Evolutionary conservation across 2,113 vertebrate species (phyloP).

Genomic region (Ahaetulla prasina): DNA sequence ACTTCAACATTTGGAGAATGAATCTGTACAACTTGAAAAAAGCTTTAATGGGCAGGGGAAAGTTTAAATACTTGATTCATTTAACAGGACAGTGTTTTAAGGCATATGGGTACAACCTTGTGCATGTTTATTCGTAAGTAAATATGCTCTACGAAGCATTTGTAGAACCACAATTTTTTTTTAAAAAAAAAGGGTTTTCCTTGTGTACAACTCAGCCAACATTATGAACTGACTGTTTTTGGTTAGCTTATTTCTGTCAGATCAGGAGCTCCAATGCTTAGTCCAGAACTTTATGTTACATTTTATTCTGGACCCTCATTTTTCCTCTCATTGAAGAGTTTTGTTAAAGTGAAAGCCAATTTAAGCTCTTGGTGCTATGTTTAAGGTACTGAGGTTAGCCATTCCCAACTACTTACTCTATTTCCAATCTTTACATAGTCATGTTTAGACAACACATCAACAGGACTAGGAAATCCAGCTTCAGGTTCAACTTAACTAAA

Average conservation of each 20-base stretch:
- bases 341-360: neutral
- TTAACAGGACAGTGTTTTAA: neutral
- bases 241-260: neutral
- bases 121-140: neutral
- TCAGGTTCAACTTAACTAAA: neutral
- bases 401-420: neutral
- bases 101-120: neutral
- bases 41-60: neutral
- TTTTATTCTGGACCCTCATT: neutral
- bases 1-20: neutral
- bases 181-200: neutral
- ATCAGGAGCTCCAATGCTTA: neutral
- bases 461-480: neutral
- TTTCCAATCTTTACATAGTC: neutral
- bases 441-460: neutral
- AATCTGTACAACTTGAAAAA: neutral
- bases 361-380: neutral
- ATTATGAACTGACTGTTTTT: neutral
- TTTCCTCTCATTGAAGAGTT: neutral
- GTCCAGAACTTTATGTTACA: neutral
- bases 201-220: neutral
- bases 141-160: neutral
- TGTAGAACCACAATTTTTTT: neutral
- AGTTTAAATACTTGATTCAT: neutral
- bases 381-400: neutral